These are phyloP conservation scores for Cyanoderma ruficeps DNA, from an alignment of 2,113 vertebrate species.

Conservation along the genomic window DNA sequence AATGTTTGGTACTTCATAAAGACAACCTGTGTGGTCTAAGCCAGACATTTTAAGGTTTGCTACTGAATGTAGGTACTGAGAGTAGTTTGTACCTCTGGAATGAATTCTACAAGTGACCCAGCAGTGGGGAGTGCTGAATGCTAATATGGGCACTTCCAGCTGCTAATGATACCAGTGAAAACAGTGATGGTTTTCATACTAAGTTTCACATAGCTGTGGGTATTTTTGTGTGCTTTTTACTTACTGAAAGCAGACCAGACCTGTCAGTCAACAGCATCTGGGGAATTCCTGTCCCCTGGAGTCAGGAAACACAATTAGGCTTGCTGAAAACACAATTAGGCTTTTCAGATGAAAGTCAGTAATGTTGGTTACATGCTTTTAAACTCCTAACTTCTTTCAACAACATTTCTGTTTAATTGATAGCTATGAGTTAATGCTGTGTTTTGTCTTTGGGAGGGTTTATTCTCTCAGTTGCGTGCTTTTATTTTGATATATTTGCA, in stretches of 20 bases:
- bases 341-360: not conserved
- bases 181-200: not conserved
- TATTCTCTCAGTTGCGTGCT: not conserved
- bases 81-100: not conserved
- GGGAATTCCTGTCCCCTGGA: not conserved
- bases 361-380: not conserved
- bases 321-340: not conserved
- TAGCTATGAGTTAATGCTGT: not conserved
- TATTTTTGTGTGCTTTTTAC: not conserved
- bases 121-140: not conserved
- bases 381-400: not conserved
- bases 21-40: not conserved
- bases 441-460: not conserved
- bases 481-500: not conserved
- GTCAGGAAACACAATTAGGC: not conserved
- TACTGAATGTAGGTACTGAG: not conserved
- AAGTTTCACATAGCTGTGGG: not conserved
- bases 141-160: not conserved
- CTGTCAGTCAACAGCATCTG: not conserved
- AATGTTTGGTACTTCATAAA: not conserved
- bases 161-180: not conserved
- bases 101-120: not conserved
- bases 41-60: not conserved
- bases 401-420: not conserved
- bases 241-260: not conserved